Evolutionary conservation across 2,888 invertebrate genomes (phyloP).

Genomic region (Brenthis daphne): DNA sequence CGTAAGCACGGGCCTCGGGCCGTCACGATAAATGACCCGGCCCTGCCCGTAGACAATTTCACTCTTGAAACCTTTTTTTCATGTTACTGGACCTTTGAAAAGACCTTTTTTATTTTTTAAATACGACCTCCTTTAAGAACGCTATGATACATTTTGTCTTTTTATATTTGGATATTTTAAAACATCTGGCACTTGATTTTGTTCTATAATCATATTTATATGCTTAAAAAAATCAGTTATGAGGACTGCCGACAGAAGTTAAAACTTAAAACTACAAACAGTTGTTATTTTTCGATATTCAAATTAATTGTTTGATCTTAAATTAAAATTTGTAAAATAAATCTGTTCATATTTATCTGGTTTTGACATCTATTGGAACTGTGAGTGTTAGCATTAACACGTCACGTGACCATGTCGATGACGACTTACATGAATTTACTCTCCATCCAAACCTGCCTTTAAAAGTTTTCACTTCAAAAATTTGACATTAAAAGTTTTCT

Average conservation of each 20-base stretch:
- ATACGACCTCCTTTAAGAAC: slow-evolving; percentile 40
- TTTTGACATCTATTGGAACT: no score
- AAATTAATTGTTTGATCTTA: no score
- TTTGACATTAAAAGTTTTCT: background rate
- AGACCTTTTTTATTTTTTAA: slow-evolving; percentile 55
- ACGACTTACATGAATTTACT: no score
- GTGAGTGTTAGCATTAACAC: no score
- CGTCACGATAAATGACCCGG: slow-evolving; percentile 73
- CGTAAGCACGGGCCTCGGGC: slow-evolving; percentile 68
- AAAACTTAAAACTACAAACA: no score
- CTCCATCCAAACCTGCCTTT: no score
- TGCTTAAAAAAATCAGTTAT: background rate
- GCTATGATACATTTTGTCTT: slow-evolving; percentile 38
- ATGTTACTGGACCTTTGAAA: slow-evolving; percentile 59
- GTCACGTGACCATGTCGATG: no score
- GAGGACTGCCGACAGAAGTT: no score
- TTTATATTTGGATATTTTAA: slow-evolving; percentile 29
- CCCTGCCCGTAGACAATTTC: slow-evolving; percentile 73
- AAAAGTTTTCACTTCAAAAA: no score
- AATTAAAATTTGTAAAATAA: no score
- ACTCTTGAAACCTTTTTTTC: slow-evolving; percentile 36
- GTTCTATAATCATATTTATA: background rate
- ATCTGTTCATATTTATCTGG: no score
- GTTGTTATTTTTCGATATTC: no score
- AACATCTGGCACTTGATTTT: slow-evolving; percentile 3